Percentiles rank a stretch among this genome's conserved stretches.
phyloP scores from a whole-genome alignment of 2,888 invertebrate species.

The Leptinotarsa rubiginosa region DNA sequence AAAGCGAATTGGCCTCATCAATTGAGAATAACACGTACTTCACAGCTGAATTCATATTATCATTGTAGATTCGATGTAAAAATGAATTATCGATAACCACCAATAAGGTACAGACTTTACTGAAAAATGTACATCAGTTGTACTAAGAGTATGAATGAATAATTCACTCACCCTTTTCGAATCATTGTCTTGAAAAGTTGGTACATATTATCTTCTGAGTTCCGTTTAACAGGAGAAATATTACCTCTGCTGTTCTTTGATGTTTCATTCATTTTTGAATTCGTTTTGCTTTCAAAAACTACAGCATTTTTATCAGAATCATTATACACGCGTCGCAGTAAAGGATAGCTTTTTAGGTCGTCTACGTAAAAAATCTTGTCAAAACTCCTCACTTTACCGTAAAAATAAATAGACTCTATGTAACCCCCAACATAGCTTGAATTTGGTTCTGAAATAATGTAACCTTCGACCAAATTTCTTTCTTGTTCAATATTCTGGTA shows the following conservation, averaged over 20 bases:
- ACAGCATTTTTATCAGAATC: slow-evolving; percentile 39
- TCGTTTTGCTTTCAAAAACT: slow-evolving; percentile 35
- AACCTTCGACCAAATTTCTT: slow-evolving; percentile 36
- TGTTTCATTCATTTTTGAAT: not conserved
- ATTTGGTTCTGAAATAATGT: slow-evolving; percentile 32
- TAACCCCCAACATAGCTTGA: slow-evolving; percentile 53
- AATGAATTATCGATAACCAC: slow-evolving; percentile 69
- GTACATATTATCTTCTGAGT: slow-evolving; percentile 10
- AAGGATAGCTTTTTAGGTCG: slow-evolving; percentile 40
- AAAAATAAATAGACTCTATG: slow-evolving; percentile 49
- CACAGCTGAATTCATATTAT: slow-evolving; percentile 66
- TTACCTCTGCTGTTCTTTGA: not conserved
- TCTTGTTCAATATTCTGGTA: not conserved
- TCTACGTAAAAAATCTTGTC: slow-evolving; percentile 51
- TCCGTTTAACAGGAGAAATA: not conserved
- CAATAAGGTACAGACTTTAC: slow-evolving; percentile 65
- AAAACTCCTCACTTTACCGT: slow-evolving; percentile 50
- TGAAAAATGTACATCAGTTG: slow-evolving; percentile 39
- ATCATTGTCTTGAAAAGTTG: slow-evolving; percentile 23
- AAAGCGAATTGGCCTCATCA: slow-evolving; percentile 69
- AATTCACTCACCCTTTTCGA: slow-evolving; percentile 34
- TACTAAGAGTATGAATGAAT: not conserved
- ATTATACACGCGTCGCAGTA: slow-evolving; percentile 26
- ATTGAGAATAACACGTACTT: slow-evolving; percentile 68
- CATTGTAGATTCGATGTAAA: slow-evolving; percentile 66